These are phyloP conservation scores for Sebastes schlegelii DNA, from an alignment of 2,113 vertebrate genomes.

Conservation along the genomic window DNA sequence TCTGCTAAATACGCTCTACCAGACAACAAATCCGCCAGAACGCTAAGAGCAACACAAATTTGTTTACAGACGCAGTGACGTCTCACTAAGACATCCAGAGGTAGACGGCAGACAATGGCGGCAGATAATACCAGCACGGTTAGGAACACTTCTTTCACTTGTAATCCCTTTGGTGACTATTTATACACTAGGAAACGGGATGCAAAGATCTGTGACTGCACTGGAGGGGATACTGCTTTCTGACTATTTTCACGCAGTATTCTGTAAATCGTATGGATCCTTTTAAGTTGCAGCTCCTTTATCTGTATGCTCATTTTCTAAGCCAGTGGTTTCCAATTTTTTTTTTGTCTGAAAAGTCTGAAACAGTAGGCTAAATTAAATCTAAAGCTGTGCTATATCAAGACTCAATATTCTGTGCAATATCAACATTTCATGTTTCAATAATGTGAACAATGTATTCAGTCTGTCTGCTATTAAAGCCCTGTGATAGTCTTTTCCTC, in stretches of 20 bases:
- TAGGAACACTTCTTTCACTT: constrained; percentile 45
- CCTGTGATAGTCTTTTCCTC: too few species aligned
- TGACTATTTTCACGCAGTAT: not conserved
- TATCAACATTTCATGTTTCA: too few species aligned
- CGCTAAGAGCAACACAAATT: constrained; percentile 65
- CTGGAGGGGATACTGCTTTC: not conserved
- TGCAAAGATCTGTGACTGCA: constrained; percentile 8
- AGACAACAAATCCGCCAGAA: constrained; percentile 72
- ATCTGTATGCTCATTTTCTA: constrained; percentile 5
- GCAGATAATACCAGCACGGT: constrained; percentile 45
- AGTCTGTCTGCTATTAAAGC: too few species aligned
- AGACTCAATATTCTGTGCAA: too few species aligned
- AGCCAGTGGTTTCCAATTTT: not conserved
- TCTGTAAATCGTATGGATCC: not conserved
- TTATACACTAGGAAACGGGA: constrained; percentile 44
- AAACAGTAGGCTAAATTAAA: too few species aligned
- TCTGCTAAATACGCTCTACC: constrained; percentile 70
- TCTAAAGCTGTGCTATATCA: too few species aligned
- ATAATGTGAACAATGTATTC: too few species aligned
- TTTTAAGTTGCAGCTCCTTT: constrained; percentile 14
- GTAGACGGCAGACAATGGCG: constrained; percentile 57
- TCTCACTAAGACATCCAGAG: constrained; percentile 68
- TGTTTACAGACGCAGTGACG: constrained; percentile 68
- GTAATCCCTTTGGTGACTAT: constrained; percentile 62
- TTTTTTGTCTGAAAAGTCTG: not conserved